Percentiles rank a stretch among this genome's conserved stretches.
Conservation (phyloP, 1,140 invertebrate genomes). For the Lucilia sericata region DNA sequence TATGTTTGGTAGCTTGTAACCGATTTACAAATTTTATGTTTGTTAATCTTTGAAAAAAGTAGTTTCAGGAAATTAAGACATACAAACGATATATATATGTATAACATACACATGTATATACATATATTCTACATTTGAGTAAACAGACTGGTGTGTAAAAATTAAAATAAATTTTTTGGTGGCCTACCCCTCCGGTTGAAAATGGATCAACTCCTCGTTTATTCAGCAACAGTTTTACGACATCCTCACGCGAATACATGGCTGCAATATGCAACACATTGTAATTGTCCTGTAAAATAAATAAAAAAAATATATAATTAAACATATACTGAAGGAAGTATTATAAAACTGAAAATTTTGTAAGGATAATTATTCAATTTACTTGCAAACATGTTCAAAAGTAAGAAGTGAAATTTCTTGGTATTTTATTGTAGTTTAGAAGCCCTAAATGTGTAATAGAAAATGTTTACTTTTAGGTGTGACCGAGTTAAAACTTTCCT, state of each 20-base stretch:
- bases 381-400: not conserved
- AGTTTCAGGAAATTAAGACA: too few species aligned
- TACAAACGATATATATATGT: too few species aligned
- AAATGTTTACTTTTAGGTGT: slow-evolving; percentile 5
- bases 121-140: too few species aligned
- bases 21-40: too few species aligned
- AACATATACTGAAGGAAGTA: slow-evolving; percentile 8
- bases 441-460: too few species aligned
- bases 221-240: slow-evolving; percentile 88
- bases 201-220: slow-evolving; percentile 92
- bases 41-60: too few species aligned
- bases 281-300: slow-evolving; percentile 86
- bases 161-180: not conserved
- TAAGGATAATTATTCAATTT: not conserved
- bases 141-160: too few species aligned
- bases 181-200: slow-evolving; percentile 90
- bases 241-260: slow-evolving; percentile 94
- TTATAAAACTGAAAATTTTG: slow-evolving; percentile 5
- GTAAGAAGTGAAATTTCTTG: not conserved
- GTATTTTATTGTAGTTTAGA: not conserved
- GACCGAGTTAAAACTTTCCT: not conserved
- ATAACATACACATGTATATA: too few species aligned
- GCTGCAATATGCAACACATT: slow-evolving; percentile 94
- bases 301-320: slow-evolving; percentile 45
- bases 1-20: too few species aligned